Evolutionary conservation across 1,140 invertebrate genomes (phyloP), one percentile per base, ranked within the genome.

Genomic region (Brachionus koreanus): DNA sequence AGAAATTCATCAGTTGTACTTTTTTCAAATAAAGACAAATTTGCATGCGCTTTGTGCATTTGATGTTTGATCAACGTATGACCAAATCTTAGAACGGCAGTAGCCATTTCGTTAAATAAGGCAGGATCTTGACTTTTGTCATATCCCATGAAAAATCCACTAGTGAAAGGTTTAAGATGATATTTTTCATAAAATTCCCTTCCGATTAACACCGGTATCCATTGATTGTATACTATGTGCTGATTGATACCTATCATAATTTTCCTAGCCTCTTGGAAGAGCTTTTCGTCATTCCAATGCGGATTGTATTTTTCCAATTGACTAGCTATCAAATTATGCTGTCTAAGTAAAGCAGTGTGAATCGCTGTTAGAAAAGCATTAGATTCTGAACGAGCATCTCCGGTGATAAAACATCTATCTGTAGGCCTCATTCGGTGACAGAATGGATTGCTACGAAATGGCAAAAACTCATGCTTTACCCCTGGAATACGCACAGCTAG

Each of bases 181-280:
- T 89, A 74, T 35, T 65, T 52, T 61, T 43, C 29, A 39, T 57
- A 29, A 13, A 25, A 2, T 25, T 72, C 42, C 29, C 7, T 49
- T 52, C 95, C 95, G 5, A 98, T 89, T 5, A 98, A 88, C 85
- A 97, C 94, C 16, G 96, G 96, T 74, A 98, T 88, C 88, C 95
- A 98, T 89, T 98, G 95, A 85, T 95, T 96, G 88, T 93, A 97
- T 0, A 94, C 95, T 52, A 98, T 93, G 85, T 97, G 95, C 87
- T 98, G 95, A 72, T 95, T 92, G 86, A 94, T 91, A 2, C 94
- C 96, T 65, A 95, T 94, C 69, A 93, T 92, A 84, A 98, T 95
- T 52, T 94, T 91, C 83, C 95, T 90, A 0, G 94, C 89, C 90
- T 98, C 95, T 90, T 93, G 86, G 57, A 87, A 87, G 2, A 85